phyloP scores from a whole-genome alignment of 2,888 invertebrate species.

The Dromius quadrimaculatus region DNA sequence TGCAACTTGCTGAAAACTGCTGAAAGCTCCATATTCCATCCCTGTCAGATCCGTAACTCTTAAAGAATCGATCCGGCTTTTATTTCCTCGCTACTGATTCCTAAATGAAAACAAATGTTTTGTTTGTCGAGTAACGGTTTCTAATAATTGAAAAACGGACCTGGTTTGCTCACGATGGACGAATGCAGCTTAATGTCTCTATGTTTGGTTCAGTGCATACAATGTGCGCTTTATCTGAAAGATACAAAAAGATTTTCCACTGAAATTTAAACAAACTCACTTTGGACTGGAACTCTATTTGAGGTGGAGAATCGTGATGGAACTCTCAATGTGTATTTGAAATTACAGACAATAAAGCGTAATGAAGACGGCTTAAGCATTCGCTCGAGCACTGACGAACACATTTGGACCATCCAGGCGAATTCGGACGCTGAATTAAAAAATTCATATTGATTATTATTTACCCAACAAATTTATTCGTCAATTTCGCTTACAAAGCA shows the following conservation, averaged over 20 bases:
- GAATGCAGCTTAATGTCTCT: neutral
- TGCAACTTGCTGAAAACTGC: neutral
- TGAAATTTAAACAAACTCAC: neutral
- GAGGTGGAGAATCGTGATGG: neutral
- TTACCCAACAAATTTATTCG: constrained; percentile 9
- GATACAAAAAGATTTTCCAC: neutral
- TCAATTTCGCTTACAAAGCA: neutral
- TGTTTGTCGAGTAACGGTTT: constrained; percentile 21
- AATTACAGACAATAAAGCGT: too few species aligned
- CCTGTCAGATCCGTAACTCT: neutral
- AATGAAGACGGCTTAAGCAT: too few species aligned
- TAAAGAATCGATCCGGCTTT: constrained; percentile 8
- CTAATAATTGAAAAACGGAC: constrained; percentile 41
- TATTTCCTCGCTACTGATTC: constrained; percentile 29
- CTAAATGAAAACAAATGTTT: constrained; percentile 34
- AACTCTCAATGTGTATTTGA: too few species aligned
- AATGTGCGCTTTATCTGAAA: neutral
- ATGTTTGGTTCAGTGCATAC: neutral
- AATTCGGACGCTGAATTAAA: too few species aligned
- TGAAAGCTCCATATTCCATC: neutral
- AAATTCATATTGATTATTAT: constrained; percentile 24
- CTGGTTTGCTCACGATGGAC: neutral
- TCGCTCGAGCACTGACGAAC: too few species aligned
- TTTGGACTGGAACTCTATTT: constrained; percentile 1
- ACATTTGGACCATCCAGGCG: too few species aligned